Evolutionary conservation across 2,113 vertebrate species (phyloP).

Genomic region (Bos indicus): DNA sequence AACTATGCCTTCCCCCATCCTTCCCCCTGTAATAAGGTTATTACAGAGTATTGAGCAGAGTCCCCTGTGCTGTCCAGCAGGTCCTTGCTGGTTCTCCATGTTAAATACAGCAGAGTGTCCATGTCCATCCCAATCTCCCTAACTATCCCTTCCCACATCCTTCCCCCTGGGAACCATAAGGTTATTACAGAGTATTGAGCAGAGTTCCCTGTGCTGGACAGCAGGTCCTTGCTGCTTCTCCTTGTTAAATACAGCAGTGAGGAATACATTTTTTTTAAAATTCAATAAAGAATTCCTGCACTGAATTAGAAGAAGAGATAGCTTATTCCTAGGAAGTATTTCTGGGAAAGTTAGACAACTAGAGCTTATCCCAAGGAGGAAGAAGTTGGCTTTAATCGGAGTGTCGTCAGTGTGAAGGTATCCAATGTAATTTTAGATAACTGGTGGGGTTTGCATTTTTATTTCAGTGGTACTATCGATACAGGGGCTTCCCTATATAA

Average conservation of each 20-base stretch:
- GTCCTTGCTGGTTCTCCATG: not conserved
- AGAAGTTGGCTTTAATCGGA: not conserved
- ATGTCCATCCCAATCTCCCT: not conserved
- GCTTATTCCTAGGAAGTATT: not conserved
- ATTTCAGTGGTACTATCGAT: not conserved
- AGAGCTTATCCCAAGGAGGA: not conserved
- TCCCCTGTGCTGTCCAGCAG: rapidly evolving
- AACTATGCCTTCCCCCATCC: too few species aligned
- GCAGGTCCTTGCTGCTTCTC: not conserved
- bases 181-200: not conserved
- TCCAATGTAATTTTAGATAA: not conserved
- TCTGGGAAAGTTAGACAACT: not conserved
- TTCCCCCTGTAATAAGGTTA: too few species aligned
- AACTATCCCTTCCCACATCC: rapidly evolving
- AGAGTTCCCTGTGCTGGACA: rapidly evolving
- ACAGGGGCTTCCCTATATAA: not conserved
- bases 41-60: too few species aligned
- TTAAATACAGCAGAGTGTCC: rapidly evolving
- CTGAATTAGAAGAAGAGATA: not conserved
- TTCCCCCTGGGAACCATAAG: rapidly evolving
- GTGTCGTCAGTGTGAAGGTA: rapidly evolving
- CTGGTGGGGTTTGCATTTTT: not conserved
- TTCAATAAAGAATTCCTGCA: not conserved
- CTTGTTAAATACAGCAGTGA: not conserved
- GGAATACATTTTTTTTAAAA: not conserved